A percentile compares a stretch with the other conserved stretches of the same genome.
Evolutionary conservation across 2,113 vertebrate species (phyloP).

Genomic region (Phalacrocorax carbo): DNA sequence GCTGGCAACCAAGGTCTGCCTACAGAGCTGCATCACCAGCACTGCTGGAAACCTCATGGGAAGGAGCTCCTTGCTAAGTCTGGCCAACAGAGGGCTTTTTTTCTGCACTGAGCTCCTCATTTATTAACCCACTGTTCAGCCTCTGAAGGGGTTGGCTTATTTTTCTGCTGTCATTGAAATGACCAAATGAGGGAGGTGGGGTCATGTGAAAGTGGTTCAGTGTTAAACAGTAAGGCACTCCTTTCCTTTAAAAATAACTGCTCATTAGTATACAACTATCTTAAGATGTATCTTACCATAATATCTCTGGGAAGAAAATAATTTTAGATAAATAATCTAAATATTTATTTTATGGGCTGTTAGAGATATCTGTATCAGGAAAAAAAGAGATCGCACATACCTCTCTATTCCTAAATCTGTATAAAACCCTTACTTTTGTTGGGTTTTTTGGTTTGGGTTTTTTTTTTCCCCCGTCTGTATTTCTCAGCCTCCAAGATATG

Average conservation of each 20-base stretch:
- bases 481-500: not conserved
- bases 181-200: not conserved
- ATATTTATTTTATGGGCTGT: not conserved
- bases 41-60: not conserved
- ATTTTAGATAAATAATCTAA: not conserved
- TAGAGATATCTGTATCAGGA: not conserved
- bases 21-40: rapidly evolving
- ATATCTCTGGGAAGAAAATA: not conserved
- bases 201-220: not conserved
- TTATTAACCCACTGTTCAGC: not conserved
- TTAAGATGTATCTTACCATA: not conserved
- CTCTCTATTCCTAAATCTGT: not conserved
- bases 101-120: not conserved
- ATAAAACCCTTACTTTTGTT: not conserved
- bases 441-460: too few species aligned
- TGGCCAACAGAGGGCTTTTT: not conserved
- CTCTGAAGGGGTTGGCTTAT: not conserved
- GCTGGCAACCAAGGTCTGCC: not conserved
- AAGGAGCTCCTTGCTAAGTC: not conserved
- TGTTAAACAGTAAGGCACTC: not conserved
- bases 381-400: not conserved
- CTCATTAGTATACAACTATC: not conserved
- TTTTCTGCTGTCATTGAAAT: not conserved
- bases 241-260: not conserved
- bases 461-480: not conserved